These are phyloP conservation scores for Vireo altiloquus DNA, from an alignment of 2,113 vertebrate species.

Conservation along the genomic window DNA sequence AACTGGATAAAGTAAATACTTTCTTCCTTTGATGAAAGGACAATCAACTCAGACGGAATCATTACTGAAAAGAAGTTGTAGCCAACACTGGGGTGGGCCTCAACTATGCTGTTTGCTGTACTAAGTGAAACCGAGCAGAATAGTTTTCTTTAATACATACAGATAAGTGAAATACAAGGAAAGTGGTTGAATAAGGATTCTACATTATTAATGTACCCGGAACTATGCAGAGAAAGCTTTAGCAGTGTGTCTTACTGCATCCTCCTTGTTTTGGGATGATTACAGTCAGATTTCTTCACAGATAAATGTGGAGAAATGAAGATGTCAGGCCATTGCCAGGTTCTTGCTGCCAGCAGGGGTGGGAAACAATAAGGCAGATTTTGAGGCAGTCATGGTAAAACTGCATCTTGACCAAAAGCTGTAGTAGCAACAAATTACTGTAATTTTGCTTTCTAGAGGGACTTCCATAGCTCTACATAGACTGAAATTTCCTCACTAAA, in stretches of 20 bases:
- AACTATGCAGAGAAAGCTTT: neutral
- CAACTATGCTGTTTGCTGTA: neutral
- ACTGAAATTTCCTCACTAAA: neutral
- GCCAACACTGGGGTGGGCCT: rapidly evolving
- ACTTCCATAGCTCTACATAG: neutral
- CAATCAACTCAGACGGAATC: neutral
- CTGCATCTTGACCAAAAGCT: neutral
- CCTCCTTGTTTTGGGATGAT: neutral
- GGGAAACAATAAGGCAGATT: neutral
- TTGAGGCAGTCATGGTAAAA: neutral
- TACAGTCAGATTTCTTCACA: neutral
- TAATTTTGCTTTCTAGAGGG: neutral
- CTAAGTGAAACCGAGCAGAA: neutral
- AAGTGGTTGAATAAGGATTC: neutral
- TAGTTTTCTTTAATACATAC: neutral
- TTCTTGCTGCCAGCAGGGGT: neutral
- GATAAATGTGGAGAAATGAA: neutral
- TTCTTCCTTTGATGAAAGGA: neutral
- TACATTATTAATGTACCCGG: neutral
- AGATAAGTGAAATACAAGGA: neutral
- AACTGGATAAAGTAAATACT: neutral
- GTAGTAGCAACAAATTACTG: neutral
- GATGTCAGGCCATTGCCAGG: neutral
- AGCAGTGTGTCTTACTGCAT: neutral
- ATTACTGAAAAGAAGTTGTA: neutral